Conservation (phyloP, 2,113 vertebrate species). For the Pseudonaja textilis region DNA sequence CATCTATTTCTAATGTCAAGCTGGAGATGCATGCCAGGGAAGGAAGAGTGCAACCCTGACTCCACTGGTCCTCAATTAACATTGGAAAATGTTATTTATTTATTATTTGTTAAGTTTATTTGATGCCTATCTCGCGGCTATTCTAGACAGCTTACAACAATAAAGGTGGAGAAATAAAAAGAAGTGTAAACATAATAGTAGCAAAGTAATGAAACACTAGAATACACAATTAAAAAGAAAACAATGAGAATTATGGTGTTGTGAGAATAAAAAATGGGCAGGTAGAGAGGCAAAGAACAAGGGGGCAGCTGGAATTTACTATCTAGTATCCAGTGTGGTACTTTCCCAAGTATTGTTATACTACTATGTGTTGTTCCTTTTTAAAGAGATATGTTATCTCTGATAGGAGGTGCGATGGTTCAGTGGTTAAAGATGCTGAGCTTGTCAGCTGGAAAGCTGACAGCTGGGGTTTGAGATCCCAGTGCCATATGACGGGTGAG, state of each 20-base stretch:
- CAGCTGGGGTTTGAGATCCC: no score
- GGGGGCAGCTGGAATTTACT: no score
- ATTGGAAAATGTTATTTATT: not conserved
- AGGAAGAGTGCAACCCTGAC: no score
- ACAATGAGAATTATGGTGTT: not conserved
- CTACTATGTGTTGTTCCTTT: not conserved
- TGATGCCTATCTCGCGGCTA: not conserved
- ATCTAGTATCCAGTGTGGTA: no score
- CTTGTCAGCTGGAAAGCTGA: not conserved
- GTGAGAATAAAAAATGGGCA: no score
- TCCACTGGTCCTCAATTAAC: not conserved
- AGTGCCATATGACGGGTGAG: no score
- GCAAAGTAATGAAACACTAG: not conserved
- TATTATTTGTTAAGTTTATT: not conserved
- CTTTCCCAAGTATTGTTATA: no score
- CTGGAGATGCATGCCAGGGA: not conserved
- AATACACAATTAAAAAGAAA: not conserved
- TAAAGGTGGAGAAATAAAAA: not conserved
- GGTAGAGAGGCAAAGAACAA: no score
- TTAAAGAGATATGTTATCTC: not conserved
- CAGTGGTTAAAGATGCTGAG: not conserved
- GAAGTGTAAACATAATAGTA: not conserved
- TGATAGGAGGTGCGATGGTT: not conserved
- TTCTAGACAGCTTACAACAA: not conserved
- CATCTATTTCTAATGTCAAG: not conserved